Conservation (phyloP, 2,888 invertebrate species). For the Macrosiphum euphorbiae region DNA sequence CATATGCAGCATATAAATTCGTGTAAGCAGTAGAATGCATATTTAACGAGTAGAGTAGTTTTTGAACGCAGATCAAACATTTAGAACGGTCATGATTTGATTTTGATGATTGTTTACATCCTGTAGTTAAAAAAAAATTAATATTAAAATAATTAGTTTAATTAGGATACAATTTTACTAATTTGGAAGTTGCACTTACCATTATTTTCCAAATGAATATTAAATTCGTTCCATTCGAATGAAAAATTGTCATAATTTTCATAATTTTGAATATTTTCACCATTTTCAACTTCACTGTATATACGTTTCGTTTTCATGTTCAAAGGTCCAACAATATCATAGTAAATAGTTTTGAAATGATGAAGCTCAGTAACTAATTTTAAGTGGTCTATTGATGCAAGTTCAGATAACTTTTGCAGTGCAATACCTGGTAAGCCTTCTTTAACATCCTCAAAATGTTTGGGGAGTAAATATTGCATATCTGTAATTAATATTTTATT, state of each 20-base stretch:
- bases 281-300: background rate
- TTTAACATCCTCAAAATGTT: slow-evolving; percentile 5
- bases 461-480: slow-evolving; percentile 18
- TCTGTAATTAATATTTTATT: background rate
- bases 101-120: no score
- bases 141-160: no score
- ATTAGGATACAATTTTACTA: no score
- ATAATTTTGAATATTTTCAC: background rate
- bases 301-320: no score
- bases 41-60: background rate
- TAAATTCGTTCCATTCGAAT: no score
- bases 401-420: background rate
- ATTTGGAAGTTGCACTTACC: no score
- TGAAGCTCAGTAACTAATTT: slow-evolving; percentile 14
- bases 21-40: background rate
- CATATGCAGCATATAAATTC: background rate
- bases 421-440: background rate
- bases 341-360: background rate
- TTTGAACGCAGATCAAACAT: no score
- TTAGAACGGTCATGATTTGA: no score
- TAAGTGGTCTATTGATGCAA: slow-evolving; percentile 12
- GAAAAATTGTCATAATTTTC: background rate
- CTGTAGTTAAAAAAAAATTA: no score
- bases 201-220: no score
- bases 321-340: no score